Conservation (phyloP, 2,888 invertebrate genomes). For the Hymenopus coronatus region DNA sequence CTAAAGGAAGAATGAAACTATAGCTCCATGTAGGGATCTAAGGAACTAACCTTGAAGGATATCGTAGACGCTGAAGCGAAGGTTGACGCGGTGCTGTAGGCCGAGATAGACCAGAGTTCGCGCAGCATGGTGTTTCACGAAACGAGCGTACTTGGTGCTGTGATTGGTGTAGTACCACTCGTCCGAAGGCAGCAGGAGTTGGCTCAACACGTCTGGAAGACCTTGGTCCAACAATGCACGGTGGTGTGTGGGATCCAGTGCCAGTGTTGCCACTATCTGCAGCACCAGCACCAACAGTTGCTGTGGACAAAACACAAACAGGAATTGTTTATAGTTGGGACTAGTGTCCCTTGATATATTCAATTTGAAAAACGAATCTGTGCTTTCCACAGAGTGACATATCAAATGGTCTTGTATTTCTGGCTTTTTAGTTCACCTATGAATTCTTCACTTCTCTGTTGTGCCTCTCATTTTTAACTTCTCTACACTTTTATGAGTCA, state of each 20-base stretch:
- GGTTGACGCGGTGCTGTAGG: conserved; percentile 58
- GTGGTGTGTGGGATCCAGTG: conserved; percentile 57
- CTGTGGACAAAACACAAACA: conserved; percentile 43
- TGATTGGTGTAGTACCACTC: conserved; percentile 68
- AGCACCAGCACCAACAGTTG: conserved; percentile 61
- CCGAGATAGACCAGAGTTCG: conserved; percentile 62
- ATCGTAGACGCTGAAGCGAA: conserved; percentile 59
- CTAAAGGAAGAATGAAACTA: no score
- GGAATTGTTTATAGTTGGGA: no score
- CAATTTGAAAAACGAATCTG: no score
- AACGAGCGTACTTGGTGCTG: conserved; percentile 60
- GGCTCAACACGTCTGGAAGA: conserved; percentile 59
- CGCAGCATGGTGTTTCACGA: conserved; percentile 64
- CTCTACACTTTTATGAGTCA: no score
- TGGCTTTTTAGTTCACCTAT: no score
- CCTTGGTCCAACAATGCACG: conserved; percentile 54
- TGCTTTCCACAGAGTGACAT: no score
- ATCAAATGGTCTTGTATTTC: no score
- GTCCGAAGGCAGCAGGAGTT: conserved; percentile 61
- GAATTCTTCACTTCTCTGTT: no score
- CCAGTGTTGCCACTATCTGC: conserved; percentile 58
- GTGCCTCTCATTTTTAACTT: no score
- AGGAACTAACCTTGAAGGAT: conserved; percentile 48
- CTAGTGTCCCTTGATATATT: no score
- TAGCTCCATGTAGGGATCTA: no score